Evolutionary conservation across 2,888 invertebrate species (phyloP), one percentile per base, ranked within the genome.

Genomic region (Cyaniris semiargus): DNA sequence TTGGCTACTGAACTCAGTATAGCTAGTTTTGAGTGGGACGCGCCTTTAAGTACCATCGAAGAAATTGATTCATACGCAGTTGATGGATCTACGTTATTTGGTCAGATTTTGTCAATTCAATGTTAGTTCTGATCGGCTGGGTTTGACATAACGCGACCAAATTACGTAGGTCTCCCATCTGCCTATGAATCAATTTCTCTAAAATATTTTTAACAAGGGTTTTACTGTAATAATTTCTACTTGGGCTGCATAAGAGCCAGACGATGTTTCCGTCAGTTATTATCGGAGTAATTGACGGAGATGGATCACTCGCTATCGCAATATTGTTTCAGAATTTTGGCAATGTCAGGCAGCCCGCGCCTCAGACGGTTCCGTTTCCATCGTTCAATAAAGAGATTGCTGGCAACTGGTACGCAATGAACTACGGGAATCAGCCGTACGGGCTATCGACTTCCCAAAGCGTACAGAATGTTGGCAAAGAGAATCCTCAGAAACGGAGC

Each of bases 321-420:
- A 53, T 53, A 18, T 53, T 53, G 53, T 60, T 66, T 66, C 66
- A 66, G 66, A 66, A 15, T 66, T 66, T 66, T 13, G 27, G 27
- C 27, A 66, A 66, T 27, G 66, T 4, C 23, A 31, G 66, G 60
- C 60, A 60, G 66, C 66, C 66, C 15, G 15, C 27, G 6, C 13
- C 66, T 4, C 66, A 66, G 66, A 23, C 66, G 15, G 6, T 27
- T 21, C 66, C 66, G 15, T 66, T 66, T 27, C 66, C 66, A 6
- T 66, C 66, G 18, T 66, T 66, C 66, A 66, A 31, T 6, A 66
- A 66, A 66, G 27, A 66, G 15, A 31, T 13, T 10, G 15, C 66
- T 66, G 27, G 66, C 27, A 66, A 66, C 27, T 66, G 66, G 66
- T 66, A 66, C 18, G 66, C 66, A 21, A 66, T 15, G 27, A 66